Conservation (phyloP, 1,140 invertebrate species). For the Doryteuthis pealeii region DNA sequence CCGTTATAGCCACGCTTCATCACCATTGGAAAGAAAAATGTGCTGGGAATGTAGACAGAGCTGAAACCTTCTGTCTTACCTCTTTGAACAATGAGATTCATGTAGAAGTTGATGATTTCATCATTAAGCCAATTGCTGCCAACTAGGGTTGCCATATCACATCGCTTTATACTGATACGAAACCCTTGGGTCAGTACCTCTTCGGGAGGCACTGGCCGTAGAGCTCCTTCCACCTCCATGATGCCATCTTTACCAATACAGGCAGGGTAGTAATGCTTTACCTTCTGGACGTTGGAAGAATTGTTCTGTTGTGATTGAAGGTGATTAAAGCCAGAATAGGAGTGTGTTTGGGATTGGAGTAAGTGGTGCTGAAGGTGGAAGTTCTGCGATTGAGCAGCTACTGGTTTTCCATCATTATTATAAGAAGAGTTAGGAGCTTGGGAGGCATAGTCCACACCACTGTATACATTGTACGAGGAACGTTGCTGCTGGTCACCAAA, state of each 20-base stretch:
- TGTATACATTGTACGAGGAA: too few species aligned
- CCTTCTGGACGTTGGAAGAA: background rate
- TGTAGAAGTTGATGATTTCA: slow-evolving; percentile 8
- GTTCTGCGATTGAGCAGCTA: too few species aligned
- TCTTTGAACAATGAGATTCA: slow-evolving; percentile 8
- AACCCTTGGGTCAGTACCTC: background rate
- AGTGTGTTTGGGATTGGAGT: background rate
- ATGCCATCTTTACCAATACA: background rate
- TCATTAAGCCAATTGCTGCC: background rate
- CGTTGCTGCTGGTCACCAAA: too few species aligned
- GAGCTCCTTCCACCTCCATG: background rate
- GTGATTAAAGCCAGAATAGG: background rate
- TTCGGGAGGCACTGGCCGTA: background rate
- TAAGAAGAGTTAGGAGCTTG: too few species aligned
- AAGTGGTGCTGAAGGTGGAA: too few species aligned
- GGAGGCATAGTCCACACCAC: too few species aligned
- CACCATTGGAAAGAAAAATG: slow-evolving; percentile 1
- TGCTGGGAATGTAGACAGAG: slow-evolving; percentile 7
- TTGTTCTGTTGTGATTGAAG: background rate
- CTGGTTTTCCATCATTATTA: too few species aligned
- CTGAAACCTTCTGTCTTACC: background rate
- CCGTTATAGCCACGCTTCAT: background rate
- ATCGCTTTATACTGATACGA: slow-evolving; percentile 3
- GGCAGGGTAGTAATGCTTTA: background rate
- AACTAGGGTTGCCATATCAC: slow-evolving; percentile 7